These are phyloP conservation scores for Aegotheles bennettii DNA, from an alignment of 2,113 vertebrate genomes.

Conservation along the genomic window DNA sequence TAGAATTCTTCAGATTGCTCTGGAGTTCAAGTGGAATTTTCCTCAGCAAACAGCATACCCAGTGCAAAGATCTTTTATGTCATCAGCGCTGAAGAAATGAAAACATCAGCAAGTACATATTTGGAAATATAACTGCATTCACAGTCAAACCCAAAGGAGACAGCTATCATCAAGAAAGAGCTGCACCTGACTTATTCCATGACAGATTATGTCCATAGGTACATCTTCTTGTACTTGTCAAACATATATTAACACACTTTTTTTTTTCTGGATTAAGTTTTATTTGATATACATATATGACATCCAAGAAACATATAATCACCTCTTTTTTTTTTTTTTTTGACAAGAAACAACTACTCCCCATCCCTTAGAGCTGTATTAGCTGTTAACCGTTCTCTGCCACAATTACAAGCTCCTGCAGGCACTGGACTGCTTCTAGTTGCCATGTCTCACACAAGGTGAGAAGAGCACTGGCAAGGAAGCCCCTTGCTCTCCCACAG, in stretches of 20 bases:
- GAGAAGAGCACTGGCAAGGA: neutral
- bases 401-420: neutral
- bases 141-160: neutral
- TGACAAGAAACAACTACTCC: neutral
- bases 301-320: neutral
- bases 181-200: neutral
- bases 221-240: neutral
- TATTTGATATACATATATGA: neutral
- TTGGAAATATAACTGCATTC: constrained; percentile 38
- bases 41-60: constrained; percentile 28
- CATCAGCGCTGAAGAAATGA: constrained; percentile 27
- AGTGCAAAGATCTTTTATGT: constrained; percentile 40
- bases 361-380: neutral
- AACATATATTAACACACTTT: neutral
- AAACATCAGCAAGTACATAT: constrained; percentile 58
- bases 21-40: constrained; percentile 63
- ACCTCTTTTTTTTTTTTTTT: neutral
- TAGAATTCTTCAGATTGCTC: constrained; percentile 57
- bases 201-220: rapidly evolving
- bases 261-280: neutral
- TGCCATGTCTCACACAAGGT: neutral
- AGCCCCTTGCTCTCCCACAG: neutral
- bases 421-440: neutral
- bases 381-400: neutral
- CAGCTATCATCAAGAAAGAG: neutral